Conservation (phyloP, 2,113 vertebrate species). For the Halcyon senegalensis region DNA sequence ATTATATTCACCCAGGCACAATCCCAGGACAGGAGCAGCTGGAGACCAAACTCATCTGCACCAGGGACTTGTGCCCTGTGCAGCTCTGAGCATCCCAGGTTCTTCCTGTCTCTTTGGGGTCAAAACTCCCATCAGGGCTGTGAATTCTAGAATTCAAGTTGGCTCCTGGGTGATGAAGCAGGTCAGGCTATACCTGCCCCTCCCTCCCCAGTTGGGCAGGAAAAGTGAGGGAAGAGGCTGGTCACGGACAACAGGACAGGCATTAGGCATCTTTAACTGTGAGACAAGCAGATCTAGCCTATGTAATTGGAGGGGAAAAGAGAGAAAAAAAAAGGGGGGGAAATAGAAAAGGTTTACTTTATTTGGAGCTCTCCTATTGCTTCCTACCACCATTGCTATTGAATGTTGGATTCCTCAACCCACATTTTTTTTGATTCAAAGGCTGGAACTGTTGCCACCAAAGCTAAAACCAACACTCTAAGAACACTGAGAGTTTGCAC, state of each 20-base stretch:
- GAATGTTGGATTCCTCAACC: not conserved
- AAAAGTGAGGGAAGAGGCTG: not conserved
- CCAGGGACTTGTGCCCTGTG: not conserved
- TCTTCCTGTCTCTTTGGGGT: fast-evolving
- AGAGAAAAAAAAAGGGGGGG: too few species aligned
- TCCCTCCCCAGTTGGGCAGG: not conserved
- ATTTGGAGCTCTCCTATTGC: not conserved
- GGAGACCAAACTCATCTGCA: not conserved
- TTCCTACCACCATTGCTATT: not conserved
- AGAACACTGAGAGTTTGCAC: not conserved
- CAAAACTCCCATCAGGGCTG: not conserved
- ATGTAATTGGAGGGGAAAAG: fast-evolving
- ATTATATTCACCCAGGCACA: fast-evolving
- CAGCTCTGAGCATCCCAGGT: not conserved
- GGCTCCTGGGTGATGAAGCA: not conserved
- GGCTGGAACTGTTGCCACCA: not conserved
- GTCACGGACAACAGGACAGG: not conserved
- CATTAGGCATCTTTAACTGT: not conserved
- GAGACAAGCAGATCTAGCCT: not conserved
- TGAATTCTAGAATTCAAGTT: not conserved
- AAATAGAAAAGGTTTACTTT: not conserved
- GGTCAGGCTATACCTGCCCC: not conserved
- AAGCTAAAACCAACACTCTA: not conserved
- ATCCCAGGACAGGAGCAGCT: not conserved
- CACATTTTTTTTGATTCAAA: not conserved